Base-by-base conservation (phyloP, 2,888 invertebrate species). In the Leptinotarsa haldemani region DNA sequence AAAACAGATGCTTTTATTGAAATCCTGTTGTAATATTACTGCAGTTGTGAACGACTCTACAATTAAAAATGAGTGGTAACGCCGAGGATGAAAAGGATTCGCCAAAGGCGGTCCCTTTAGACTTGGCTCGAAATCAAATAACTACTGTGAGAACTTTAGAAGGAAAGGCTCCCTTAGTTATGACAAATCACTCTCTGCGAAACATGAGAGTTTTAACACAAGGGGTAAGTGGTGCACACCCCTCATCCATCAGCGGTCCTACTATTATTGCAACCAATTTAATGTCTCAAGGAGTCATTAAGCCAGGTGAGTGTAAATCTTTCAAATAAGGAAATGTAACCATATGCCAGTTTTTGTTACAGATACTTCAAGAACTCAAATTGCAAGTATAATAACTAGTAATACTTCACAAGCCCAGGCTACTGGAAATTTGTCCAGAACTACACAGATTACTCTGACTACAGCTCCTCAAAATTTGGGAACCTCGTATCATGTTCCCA, bases 1-100 rank as follows among this genome's bases (percentile, higher is more conserved):
- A n/a, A n/a, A n/a, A n/a, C n/a, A n/a, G n/a, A n/a, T n/a, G n/a
- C 75, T 75, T 65, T 68, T 69, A 74, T 70, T 65, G 69, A 71
- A 69, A 71, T 74, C 64, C 64, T 68, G 48, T 71, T 70, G 58
- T 70, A 65, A 71, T 69, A 71, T 74, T 70, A 22, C 64, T 73
- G 46, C 30, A 70, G 65, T 74, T 66, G 46, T 71, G 73, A 66
- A 52, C 68, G 22, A 52, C 52, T 65, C 61, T 30, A 46, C 61
- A 65, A 61, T 69, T 70, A 76, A 85, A 80, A 71, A 88, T 88
- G 88, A 87, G 87, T 84, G 84, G 82, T 73, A 86, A 83, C 74
- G 78, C 80, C 50, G 90, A 89, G 81, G 91, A 91, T 81, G 90
- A 91, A 81, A 89, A 91, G 81, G 88, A 90, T 79, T 84, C 88